phyloP scores from a whole-genome alignment of 2,113 vertebrate species.

The Neodontobutis hainanensis region DNA sequence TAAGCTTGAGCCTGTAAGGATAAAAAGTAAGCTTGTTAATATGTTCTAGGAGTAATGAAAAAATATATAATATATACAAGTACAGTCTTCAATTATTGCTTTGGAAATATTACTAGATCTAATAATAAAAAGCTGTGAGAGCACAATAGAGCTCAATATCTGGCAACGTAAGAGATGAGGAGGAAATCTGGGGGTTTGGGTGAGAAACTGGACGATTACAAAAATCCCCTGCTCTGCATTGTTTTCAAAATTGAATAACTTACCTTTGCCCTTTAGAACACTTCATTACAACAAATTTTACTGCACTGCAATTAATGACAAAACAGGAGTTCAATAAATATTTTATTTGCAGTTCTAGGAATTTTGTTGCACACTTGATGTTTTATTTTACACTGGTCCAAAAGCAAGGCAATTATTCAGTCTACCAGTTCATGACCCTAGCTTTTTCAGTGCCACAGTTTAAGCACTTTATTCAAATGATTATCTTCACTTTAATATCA shows the following conservation, averaged over 20 bases:
- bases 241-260: slow-evolving; percentile 5
- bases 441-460: slow-evolving; percentile 38
- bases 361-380: slow-evolving; percentile 36
- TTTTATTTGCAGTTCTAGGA: slow-evolving; percentile 25
- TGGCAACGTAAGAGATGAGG: slow-evolving; percentile 32
- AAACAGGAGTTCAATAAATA: slow-evolving; percentile 14
- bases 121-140: slow-evolving; percentile 69
- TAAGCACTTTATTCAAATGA: slow-evolving; percentile 55
- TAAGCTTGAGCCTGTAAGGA: slow-evolving; percentile 78
- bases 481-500: slow-evolving; percentile 59
- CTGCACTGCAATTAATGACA: slow-evolving; percentile 17
- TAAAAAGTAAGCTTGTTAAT: slow-evolving; percentile 79
- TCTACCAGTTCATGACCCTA: slow-evolving; percentile 52
- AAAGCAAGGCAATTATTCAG: slow-evolving; percentile 49
- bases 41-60: slow-evolving; percentile 68
- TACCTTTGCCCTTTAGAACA: neutral
- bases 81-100: slow-evolving; percentile 67
- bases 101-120: slow-evolving; percentile 71
- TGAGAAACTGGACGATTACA: neutral
- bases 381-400: slow-evolving; percentile 32
- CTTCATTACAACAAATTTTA: slow-evolving; percentile 27
- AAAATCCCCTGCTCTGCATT: neutral
- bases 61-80: slow-evolving; percentile 70
- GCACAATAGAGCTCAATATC: slow-evolving; percentile 52
- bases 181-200: neutral